Conservation (phyloP, 2,113 vertebrate genomes). For the Tetraodon nigroviridis region DNA sequence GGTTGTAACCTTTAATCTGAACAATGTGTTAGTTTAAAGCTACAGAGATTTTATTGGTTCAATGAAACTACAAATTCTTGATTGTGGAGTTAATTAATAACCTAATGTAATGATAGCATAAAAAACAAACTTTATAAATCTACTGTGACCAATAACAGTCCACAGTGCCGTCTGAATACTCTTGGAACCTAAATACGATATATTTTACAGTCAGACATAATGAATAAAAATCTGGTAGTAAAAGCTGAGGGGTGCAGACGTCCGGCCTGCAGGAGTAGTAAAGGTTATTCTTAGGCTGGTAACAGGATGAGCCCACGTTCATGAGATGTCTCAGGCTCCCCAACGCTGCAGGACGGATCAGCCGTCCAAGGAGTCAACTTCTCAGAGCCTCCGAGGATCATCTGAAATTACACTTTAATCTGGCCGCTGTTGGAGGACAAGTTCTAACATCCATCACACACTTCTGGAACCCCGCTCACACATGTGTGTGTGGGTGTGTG, state of each 20-base stretch:
- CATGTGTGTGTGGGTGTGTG: slow-evolving; percentile 4
- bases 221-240: not conserved
- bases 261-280: not conserved
- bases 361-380: not conserved
- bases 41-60: not conserved
- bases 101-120: too few relatives aligned
- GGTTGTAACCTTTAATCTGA: not conserved
- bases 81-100: not conserved
- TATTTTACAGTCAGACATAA: not conserved
- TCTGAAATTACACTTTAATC: slow-evolving; percentile 37
- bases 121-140: too few relatives aligned
- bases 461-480: not conserved
- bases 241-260: not conserved
- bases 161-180: not conserved
- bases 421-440: slow-evolving; percentile 26
- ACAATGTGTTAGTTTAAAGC: not conserved
- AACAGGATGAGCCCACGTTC: slow-evolving; percentile 2
- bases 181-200: not conserved
- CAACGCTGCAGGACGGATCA: not conserved
- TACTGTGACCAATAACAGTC: too few relatives aligned
- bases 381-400: slow-evolving; percentile 7
- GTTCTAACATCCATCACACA: slow-evolving; percentile 9
- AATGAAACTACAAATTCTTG: not conserved
- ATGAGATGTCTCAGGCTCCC: slow-evolving; percentile 1
- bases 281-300: slow-evolving; percentile 9